These are phyloP conservation scores for Metacarcinus magister DNA, from an alignment of 2,888 invertebrate genomes.

Conservation along the genomic window DNA sequence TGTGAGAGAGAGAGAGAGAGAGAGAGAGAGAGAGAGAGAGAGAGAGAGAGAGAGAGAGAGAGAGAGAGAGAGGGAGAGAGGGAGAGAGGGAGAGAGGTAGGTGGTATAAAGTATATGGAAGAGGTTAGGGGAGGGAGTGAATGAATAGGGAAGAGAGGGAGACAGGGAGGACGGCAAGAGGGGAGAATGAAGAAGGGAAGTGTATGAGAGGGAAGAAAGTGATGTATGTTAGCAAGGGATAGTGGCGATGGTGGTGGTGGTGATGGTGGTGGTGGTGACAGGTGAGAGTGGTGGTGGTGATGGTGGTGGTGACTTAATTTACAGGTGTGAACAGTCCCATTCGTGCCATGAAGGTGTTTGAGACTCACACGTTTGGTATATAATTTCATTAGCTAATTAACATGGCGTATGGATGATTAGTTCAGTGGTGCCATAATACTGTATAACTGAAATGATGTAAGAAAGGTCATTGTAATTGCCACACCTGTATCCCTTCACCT, in stretches of 20 bases:
- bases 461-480: too few species aligned
- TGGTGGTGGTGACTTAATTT: neutral
- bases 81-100: neutral
- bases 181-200: neutral
- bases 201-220: neutral
- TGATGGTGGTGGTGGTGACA: neutral
- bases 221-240: neutral
- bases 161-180: neutral
- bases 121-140: neutral
- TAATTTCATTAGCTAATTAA: conserved; percentile 1
- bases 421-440: too few species aligned
- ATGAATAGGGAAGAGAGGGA: neutral
- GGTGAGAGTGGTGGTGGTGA: too few species aligned
- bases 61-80: neutral
- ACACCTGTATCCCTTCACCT: too few species aligned
- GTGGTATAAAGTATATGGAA: neutral
- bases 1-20: neutral
- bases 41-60: too few species aligned
- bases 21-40: too few species aligned
- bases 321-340: neutral
- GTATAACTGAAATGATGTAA: too few species aligned
- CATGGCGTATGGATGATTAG: neutral
- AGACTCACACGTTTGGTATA: neutral
- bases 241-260: neutral
- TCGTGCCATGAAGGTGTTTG: neutral